These are phyloP conservation scores for Ophion obscuratus DNA, from an alignment of 2,888 invertebrate species.

Conservation along the genomic window DNA sequence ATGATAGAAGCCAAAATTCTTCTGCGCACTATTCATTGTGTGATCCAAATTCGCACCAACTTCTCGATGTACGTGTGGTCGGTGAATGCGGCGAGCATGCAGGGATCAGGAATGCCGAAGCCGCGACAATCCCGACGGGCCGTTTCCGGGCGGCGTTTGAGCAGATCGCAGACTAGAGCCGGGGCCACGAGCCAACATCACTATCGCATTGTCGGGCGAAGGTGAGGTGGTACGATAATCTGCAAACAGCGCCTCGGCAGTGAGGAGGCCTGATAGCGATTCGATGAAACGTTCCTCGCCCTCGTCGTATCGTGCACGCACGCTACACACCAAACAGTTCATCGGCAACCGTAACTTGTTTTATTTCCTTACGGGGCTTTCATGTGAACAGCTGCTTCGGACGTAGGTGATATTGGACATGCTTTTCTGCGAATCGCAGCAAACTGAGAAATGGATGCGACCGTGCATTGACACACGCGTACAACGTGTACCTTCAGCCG, in stretches of 20 bases:
- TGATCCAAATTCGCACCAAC: neutral
- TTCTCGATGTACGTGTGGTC: neutral
- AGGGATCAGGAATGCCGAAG: conserved; percentile 47
- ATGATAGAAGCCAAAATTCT: neutral
- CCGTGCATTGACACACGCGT: conserved; percentile 3
- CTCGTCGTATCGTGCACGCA: conserved; percentile 1
- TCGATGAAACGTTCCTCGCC: conserved; percentile 66
- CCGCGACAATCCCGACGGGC: conserved; percentile 49
- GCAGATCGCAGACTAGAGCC: neutral
- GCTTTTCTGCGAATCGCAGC: neutral
- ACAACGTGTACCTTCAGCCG: conserved; percentile 14
- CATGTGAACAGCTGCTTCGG: conserved; percentile 50
- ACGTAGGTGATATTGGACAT: conserved; percentile 1
- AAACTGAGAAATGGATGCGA: conserved; percentile 12
- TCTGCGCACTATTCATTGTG: neutral
- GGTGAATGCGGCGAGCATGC: conserved; percentile 7
- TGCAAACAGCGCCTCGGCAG: conserved; percentile 69
- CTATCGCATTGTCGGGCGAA: conserved; percentile 43
- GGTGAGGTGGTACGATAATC: conserved; percentile 70
- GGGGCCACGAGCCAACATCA: conserved; percentile 33
- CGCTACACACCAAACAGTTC: neutral
- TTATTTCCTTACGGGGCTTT: conserved; percentile 38
- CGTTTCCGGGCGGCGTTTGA: conserved; percentile 14
- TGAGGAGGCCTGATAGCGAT: conserved; percentile 73
- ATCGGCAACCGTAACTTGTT: neutral